phyloP scores from a whole-genome alignment of 2,888 invertebrate genomes.

The Trissolcus japonicus region DNA sequence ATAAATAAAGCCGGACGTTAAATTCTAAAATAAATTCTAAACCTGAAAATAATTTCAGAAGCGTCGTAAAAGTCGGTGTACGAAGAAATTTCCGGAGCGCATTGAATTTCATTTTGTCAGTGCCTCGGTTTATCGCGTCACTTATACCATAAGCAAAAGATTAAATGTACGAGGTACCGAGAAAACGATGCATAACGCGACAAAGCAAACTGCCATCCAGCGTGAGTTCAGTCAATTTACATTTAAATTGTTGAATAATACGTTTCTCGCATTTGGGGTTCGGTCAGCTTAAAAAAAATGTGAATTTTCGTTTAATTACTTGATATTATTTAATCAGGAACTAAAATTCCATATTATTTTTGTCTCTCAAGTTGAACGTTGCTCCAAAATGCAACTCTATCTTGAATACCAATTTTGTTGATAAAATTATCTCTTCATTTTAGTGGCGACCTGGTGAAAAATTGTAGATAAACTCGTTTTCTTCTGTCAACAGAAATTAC shows the following conservation, averaged over 20 bases:
- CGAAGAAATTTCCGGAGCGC: constrained; percentile 59
- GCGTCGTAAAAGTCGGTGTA: constrained; percentile 4
- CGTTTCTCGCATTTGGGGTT: background rate
- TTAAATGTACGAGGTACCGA: constrained; percentile 24
- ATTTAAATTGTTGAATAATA: no score
- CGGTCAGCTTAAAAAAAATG: background rate
- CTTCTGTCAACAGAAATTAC: constrained; percentile 10
- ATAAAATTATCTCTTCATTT: constrained; percentile 15
- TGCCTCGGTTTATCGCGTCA: constrained; percentile 24
- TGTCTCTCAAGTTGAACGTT: no score
- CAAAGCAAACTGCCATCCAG: constrained; percentile 17
- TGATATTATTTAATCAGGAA: no score
- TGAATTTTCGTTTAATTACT: no score
- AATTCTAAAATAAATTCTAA: background rate
- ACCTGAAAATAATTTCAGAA: constrained; percentile 1
- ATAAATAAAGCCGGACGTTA: background rate
- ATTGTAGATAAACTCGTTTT: constrained; percentile 9
- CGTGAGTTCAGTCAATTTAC: background rate
- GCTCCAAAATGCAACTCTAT: no score
- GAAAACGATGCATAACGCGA: constrained; percentile 19
- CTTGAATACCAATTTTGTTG: background rate
- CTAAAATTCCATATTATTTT: no score
- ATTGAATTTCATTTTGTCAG: constrained; percentile 57
- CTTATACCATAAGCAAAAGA: constrained; percentile 24
- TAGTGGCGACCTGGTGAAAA: constrained; percentile 2